Conservation (phyloP, 2,888 invertebrate species). For the Acanthosepion esculentum region DNA sequence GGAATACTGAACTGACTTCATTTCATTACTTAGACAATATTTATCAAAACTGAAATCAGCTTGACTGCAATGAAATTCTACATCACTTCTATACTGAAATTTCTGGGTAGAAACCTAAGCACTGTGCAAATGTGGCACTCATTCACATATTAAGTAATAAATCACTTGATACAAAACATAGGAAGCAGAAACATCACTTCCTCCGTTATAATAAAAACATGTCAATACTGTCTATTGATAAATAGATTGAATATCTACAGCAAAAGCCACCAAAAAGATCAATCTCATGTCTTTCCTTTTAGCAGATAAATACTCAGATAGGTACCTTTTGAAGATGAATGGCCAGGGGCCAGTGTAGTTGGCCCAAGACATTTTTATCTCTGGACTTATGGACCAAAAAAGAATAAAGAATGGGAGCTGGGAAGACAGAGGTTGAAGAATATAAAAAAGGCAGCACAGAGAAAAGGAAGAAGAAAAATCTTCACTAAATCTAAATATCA, state of each 20-base stretch:
- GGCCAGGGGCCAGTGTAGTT: constrained; percentile 3
- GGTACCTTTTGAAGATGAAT: neutral
- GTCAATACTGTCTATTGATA: neutral
- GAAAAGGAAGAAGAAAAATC: too few species aligned
- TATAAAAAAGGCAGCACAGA: too few species aligned
- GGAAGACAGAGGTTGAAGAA: too few species aligned
- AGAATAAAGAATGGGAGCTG: too few species aligned
- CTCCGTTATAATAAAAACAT: neutral
- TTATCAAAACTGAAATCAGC: too few species aligned
- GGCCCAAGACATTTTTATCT: neutral
- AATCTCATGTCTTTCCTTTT: neutral
- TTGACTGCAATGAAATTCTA: too few species aligned
- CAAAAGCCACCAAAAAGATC: neutral
- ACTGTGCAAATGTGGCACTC: neutral
- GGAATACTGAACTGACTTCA: too few species aligned
- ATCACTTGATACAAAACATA: neutral
- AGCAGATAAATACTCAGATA: neutral
- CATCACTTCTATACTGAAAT: too few species aligned
- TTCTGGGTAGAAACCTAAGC: too few species aligned
- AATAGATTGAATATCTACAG: neutral
- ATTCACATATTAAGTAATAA: constrained; percentile 33
- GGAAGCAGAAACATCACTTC: neutral
- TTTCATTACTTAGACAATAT: too few species aligned
- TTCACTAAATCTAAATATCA: too few species aligned
- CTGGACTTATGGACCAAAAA: neutral